Evolutionary conservation across 2,797 vertebrate species (phyloP).

Genomic region (Oryzias sinensis): DNA sequence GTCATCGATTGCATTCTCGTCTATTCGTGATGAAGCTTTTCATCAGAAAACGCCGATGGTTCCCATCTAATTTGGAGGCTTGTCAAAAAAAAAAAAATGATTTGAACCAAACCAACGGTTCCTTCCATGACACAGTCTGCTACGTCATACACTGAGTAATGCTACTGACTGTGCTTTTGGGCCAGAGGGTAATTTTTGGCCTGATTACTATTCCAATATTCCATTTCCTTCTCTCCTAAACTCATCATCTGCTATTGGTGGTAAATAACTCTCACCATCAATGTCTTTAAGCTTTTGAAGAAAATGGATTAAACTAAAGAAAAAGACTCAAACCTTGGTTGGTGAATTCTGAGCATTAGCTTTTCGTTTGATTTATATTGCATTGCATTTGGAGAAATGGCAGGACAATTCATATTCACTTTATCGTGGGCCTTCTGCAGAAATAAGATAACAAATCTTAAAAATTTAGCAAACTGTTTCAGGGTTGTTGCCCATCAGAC

Average conservation of each 20-base stretch:
- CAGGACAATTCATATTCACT: conserved; percentile 23
- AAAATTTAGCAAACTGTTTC: conserved; percentile 17
- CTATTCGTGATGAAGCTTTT: neutral
- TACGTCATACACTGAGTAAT: conserved; percentile 15
- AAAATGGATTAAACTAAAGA: conserved; percentile 21
- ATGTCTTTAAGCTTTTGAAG: conserved; percentile 1
- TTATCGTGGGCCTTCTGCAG: neutral
- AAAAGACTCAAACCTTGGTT: neutral
- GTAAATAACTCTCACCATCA: conserved; percentile 52
- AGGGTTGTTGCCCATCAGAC: neutral
- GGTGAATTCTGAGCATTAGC: conserved; percentile 11
- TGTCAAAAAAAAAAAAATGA: conserved; percentile 21
- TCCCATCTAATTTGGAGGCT: conserved; percentile 10
- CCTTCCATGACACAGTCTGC: conserved; percentile 22
- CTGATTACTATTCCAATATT: conserved; percentile 44
- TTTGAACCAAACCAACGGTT: neutral
- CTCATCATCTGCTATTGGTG: conserved; percentile 45
- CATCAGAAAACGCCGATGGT: conserved; percentile 13
- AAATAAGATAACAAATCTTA: conserved; percentile 37
- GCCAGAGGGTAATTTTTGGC: conserved; percentile 48
- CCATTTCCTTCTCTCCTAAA: conserved; percentile 54
- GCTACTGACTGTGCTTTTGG: conserved; percentile 14
- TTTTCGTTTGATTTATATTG: conserved; percentile 34
- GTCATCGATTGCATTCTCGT: conserved; percentile 2
- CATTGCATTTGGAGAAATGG: conserved; percentile 17